phyloP scores from a whole-genome alignment of 2,888 invertebrate genomes.

The Auanema sp. region DNA sequence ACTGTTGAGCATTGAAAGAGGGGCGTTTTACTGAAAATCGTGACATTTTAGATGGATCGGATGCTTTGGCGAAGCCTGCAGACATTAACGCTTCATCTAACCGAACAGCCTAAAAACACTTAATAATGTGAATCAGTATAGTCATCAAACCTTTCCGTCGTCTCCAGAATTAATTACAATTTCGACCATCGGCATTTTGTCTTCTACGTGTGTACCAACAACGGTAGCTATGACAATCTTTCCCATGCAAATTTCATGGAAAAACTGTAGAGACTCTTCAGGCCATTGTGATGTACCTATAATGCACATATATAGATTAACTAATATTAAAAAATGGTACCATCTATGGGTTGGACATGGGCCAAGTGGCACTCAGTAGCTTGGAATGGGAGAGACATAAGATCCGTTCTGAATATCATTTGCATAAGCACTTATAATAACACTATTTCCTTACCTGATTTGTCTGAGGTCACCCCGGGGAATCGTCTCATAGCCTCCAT shows the following conservation, averaged over 20 bases:
- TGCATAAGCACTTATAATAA: not conserved
- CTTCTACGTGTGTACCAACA: constrained; percentile 53
- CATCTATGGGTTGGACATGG: constrained; percentile 79
- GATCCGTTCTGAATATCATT: constrained; percentile 75
- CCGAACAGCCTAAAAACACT: constrained; percentile 47
- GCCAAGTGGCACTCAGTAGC: constrained; percentile 91
- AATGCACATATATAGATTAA: constrained; percentile 9
- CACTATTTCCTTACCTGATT: constrained; percentile 69
- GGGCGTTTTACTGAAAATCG: constrained; percentile 6
- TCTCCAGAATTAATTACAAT: constrained; percentile 35
- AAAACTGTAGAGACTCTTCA: constrained; percentile 48
- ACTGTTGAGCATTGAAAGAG: too few species aligned
- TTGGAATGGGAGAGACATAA: constrained; percentile 92
- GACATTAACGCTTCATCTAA: constrained; percentile 54
- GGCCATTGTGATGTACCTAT: constrained; percentile 55
- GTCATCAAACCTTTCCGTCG: constrained; percentile 22
- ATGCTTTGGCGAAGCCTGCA: constrained; percentile 54
- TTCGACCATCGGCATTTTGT: constrained; percentile 59
- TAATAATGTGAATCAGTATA: not conserved
- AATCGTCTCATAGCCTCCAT: constrained; percentile 86
- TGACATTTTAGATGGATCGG: constrained; percentile 55
- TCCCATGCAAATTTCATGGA: constrained; percentile 44
- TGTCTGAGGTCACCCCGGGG: constrained; percentile 80
- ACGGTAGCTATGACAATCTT: constrained; percentile 55
- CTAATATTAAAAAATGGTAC: constrained; percentile 66